phyloP scores from a whole-genome alignment of 2,113 vertebrate species.

The Onychorhynchus coronatus region DNA sequence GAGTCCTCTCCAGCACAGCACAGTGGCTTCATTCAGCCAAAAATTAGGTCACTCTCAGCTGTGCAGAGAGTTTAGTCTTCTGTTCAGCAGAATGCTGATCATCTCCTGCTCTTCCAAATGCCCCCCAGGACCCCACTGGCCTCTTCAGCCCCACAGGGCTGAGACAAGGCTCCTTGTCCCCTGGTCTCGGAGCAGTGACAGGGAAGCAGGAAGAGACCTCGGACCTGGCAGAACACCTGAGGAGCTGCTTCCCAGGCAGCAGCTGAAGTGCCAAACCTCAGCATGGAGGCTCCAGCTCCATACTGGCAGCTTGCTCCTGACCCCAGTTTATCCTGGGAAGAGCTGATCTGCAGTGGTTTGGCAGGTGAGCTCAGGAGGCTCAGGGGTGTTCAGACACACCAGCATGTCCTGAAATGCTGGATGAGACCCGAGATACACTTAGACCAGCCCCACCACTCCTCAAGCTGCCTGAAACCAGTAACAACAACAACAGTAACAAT shows the following conservation, averaged over 20 bases:
- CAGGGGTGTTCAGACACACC: fast-evolving
- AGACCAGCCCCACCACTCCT: not conserved
- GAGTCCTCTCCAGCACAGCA: not conserved
- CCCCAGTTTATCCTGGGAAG: no score
- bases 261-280: not conserved
- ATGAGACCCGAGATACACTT: fast-evolving
- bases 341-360: not conserved
- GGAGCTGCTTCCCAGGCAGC: not conserved
- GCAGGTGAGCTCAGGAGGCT: not conserved
- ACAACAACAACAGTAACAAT: no score
- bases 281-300: not conserved
- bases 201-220: not conserved
- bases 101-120: not conserved
- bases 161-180: not conserved
- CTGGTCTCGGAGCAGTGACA: not conserved
- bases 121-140: not conserved
- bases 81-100: not conserved
- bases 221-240: not conserved
- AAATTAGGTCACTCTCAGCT: not conserved
- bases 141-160: not conserved
- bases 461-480: not conserved
- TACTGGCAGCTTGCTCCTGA: fast-evolving
- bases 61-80: not conserved
- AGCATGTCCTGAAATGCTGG: fast-evolving
- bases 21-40: not conserved